Base-by-base conservation (phyloP, 2,888 invertebrate species). In the Andricus curvator region DNA sequence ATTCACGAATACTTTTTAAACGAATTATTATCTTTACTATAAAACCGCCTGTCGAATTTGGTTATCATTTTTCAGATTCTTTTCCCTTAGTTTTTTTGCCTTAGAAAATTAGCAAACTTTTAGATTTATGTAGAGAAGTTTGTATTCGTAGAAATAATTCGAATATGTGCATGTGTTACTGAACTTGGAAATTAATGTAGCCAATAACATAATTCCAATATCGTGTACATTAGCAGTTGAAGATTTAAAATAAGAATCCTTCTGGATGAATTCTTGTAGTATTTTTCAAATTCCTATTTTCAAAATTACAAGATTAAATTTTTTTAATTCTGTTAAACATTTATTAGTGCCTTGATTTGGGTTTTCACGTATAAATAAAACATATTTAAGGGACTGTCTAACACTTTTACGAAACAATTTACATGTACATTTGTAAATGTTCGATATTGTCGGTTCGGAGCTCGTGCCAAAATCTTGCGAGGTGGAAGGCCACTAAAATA, bases 401-500 rank as follows among this genome's bases (percentile, higher is more conserved):
- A 74, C 9, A 56, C 37, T 33, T 56, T 56, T 56, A 56, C n/a
- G 56, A 56, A 74, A 74, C 33, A 74, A 56, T 56, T 20, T 56
- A 48, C 17, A 17, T 48, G 48, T 17, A n/a, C 56, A 56, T 48
- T 51, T 70, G 48, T 70, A 29, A 70, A 22, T 33, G 74, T 74
- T 74, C 33, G 29, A 74, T 74, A 74, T 29, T 20, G 56, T 74
- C 25, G 17, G 22, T 60, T 64, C 0, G 25, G 15, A 8, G 25
- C 48, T 56, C 5, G 56, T 74, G 74, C 74, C 74, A 74, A 74
- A 56, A 74, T 25, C 33, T 33, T n/a, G 29, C 37, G 33, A 56
- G 22, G n/a, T 74, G 56, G 56, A 74, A 74, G 74, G 74, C 29
- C 74, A 56, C 29, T 56, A 6, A 74, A 74, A 74, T 74, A 74